Base-by-base conservation (phyloP, 2,113 vertebrate genomes). In the Pristiophorus japonicus region DNA sequence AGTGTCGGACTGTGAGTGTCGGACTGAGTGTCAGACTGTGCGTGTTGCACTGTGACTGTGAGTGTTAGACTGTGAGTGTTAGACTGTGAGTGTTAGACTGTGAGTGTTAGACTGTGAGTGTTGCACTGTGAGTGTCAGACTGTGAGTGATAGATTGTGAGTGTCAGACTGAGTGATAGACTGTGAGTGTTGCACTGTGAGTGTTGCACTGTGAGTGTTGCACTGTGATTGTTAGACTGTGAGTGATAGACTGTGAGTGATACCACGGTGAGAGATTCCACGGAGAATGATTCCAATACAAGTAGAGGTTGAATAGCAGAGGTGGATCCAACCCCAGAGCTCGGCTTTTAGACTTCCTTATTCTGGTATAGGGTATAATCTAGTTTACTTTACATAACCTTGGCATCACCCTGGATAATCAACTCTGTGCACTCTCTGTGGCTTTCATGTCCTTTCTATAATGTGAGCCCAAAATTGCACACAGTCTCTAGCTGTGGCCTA, bases 321-420 rank as follows among this genome's bases (percentile, higher is more conserved):
- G 11, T 90, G 51, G 47, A 90, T 91, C 24, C 30, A n/a, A n/a
- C 11, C 55, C 55, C 51, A 91, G 55, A 90, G 3, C 51, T 62
- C 2, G 16, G 51, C 8, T 55, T 45, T 62, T 91, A 1, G 30
- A n/a, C 4, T 59, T 62, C n/a, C 87, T 59, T 62, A 59, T 91
- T n/a, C n/a, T n/a, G n/a, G 30, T 62, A 16, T 14, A 62, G 87
- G 87, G 87, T 91, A 30, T 59, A 91, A 59, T n/a, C 0, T 62
- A 62, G 73, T 75, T 75, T n/a, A 75, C 87, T 91, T 81, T 91
- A 59, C 14, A 62, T 62, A 59, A 62, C 87, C 87, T 91, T 59
- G 55, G n/a, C n/a, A n/a, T n/a, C n/a, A n/a, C 27, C 66, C 66
- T 70, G 66, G 66, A 4, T 4, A 70, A 70, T 70, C 22, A 27